Percentiles rank a stretch among this genome's conserved stretches.
These are phyloP conservation scores for Eucriotettix oculatus DNA, from an alignment of 2,888 invertebrate species.

Conservation along the genomic window DNA sequence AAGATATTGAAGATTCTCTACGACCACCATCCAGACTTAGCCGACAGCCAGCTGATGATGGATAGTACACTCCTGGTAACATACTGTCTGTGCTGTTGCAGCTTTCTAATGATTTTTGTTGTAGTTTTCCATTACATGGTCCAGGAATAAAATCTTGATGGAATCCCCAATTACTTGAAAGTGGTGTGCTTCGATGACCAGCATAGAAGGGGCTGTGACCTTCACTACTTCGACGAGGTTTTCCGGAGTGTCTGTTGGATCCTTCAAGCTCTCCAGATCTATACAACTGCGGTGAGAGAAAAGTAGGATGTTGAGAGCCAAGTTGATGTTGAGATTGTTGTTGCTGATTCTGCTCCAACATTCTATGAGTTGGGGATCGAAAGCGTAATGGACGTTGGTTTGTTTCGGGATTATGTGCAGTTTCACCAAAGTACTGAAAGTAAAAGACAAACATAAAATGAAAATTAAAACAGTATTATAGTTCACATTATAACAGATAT, in stretches of 20 bases:
- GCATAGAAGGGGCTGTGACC: neutral
- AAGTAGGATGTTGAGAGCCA: neutral
- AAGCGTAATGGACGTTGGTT: slow-evolving; percentile 43
- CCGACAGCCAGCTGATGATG: slow-evolving; percentile 23
- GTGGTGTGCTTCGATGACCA: neutral
- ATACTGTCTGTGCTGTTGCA: neutral
- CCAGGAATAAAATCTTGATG: too few relatives aligned
- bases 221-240: neutral
- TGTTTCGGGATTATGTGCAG: slow-evolving; percentile 77
- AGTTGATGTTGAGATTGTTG: slow-evolving; percentile 18
- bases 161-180: too few relatives aligned
- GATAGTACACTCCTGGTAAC: neutral
- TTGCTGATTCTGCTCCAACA: slow-evolving; percentile 24
- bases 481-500: too few relatives aligned
- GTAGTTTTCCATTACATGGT: too few relatives aligned
- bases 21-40: slow-evolving; percentile 28
- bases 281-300: neutral
- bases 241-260: too few relatives aligned
- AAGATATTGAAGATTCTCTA: slow-evolving; percentile 42
- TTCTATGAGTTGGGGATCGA: slow-evolving; percentile 20
- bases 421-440: slow-evolving; percentile 71
- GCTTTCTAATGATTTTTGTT: neutral
- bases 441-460: slow-evolving; percentile 1
- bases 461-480: neutral
- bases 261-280: neutral